Conservation (phyloP, 2,797 vertebrate genomes). For the Carapus acus region DNA sequence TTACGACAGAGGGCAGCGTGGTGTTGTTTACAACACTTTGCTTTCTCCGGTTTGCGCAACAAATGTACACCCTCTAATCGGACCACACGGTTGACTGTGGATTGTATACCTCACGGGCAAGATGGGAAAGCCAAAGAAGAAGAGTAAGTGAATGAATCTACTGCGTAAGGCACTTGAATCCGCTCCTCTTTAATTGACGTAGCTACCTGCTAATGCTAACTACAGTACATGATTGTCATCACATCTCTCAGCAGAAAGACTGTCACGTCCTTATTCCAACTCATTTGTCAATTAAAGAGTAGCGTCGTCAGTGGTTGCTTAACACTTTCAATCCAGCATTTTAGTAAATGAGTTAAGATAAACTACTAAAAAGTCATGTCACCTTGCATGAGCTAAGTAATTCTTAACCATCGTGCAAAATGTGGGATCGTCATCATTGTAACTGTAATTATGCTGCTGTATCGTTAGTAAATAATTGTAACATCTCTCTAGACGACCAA, state of each 20-base stretch:
- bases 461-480: background rate
- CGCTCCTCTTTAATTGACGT: background rate
- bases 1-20: slow-evolving; percentile 46
- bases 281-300: too few species aligned
- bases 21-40: slow-evolving; percentile 53
- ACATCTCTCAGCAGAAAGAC: too few species aligned
- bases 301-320: too few species aligned
- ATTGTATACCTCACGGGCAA: background rate
- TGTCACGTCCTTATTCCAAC: too few species aligned
- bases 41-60: background rate
- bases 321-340: too few species aligned
- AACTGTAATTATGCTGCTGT: too few species aligned
- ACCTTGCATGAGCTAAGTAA: too few species aligned
- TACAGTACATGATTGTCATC: too few species aligned
- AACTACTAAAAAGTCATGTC: too few species aligned
- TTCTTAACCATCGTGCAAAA: too few species aligned
- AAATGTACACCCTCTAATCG: slow-evolving; percentile 5
- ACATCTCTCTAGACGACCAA: slow-evolving; percentile 82
- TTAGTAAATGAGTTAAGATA: too few species aligned
- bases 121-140: slow-evolving; percentile 78
- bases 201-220: slow-evolving; percentile 57
- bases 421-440: too few species aligned
- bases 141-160: slow-evolving; percentile 61
- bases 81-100: accelerated
- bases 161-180: slow-evolving; percentile 3